Base-by-base conservation (phyloP, 2,888 invertebrate genomes). In the Coleophora deauratella region DNA sequence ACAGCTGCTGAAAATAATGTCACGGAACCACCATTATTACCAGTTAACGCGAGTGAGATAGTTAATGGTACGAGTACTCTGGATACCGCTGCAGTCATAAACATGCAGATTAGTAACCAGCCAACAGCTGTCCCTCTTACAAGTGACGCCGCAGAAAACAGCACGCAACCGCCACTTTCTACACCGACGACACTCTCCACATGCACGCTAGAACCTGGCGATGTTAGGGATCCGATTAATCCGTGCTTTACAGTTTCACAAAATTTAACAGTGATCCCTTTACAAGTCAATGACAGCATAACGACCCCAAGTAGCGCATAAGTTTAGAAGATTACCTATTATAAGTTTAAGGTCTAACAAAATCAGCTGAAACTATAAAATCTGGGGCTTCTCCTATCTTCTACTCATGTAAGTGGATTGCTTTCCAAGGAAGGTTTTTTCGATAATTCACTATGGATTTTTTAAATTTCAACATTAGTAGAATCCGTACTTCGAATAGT, bases 1-100 rank as follows among this genome's bases (percentile, higher is more conserved):
- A 66, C 74, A 32, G 86, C 86, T 12, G 81, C 84, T 28, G 78
- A 84, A 59, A 84, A 86, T 51, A 84, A 82, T 57, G 82, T 81
- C 0, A 82, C 84, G n/a, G 84, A 84, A 54, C 67, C 81, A 12
- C 66, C 73, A 13, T 39, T 62, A 15, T 38, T 62, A 15, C 14
- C 56, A 28, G 48, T 50, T 27, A 64, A 64, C 46, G 46, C 51
- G 31, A 49, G 56, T 14, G 62, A 56, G 12, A 48, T 48, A 43
- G 27, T 47, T 9, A 59, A 62, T 42, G 50, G 51, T 34, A 57
- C 62, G 33, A 50, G 51, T 34, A 57, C 62, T 33, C 34, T 46
- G n/a, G 9, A 45, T 10, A 35, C 21, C 2, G 14, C n/a, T 10
- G 41, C 46, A 34, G 49, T 47, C 27, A 21, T 21, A 21, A 55